These are phyloP conservation scores for Melinaea menophilus DNA, from an alignment of 2,888 invertebrate genomes.

Conservation along the genomic window DNA sequence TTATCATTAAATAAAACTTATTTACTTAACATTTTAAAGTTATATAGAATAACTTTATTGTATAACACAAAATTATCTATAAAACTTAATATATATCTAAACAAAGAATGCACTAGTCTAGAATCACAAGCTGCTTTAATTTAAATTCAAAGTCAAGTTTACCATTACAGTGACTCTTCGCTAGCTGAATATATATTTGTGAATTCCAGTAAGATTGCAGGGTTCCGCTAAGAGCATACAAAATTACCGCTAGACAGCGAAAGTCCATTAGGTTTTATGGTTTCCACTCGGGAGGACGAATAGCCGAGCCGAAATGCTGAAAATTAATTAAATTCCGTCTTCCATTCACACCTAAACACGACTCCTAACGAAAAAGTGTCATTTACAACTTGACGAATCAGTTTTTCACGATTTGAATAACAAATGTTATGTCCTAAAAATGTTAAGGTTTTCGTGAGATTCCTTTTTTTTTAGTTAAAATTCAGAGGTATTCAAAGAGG, in stretches of 20 bases:
- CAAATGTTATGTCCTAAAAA: background rate
- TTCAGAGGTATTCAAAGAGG: background rate
- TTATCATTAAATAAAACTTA: too few species aligned
- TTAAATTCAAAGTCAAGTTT: constrained; percentile 24
- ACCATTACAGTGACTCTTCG: constrained; percentile 28
- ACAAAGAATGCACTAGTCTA: background rate
- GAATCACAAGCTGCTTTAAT: constrained; percentile 10
- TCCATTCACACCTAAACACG: constrained; percentile 54
- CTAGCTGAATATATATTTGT: constrained; percentile 44
- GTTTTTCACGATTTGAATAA: constrained; percentile 9
- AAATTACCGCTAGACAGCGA: constrained; percentile 71
- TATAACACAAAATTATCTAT: too few species aligned
- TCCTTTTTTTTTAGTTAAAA: background rate
- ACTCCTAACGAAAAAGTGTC: constrained; percentile 44
- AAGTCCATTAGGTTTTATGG: constrained; percentile 76
- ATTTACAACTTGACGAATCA: constrained; percentile 23
- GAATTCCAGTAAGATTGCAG: constrained; percentile 56
- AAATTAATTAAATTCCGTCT: constrained; percentile 68
- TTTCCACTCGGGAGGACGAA: constrained; percentile 63
- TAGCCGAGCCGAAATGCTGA: constrained; percentile 60
- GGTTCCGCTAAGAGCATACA: constrained; percentile 53
- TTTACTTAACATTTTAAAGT: too few species aligned
- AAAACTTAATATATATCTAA: background rate
- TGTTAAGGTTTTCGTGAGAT: background rate
- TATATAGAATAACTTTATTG: too few species aligned